Conservation (phyloP, 2,888 invertebrate genomes). For the Zaprionus lineosus region DNA sequence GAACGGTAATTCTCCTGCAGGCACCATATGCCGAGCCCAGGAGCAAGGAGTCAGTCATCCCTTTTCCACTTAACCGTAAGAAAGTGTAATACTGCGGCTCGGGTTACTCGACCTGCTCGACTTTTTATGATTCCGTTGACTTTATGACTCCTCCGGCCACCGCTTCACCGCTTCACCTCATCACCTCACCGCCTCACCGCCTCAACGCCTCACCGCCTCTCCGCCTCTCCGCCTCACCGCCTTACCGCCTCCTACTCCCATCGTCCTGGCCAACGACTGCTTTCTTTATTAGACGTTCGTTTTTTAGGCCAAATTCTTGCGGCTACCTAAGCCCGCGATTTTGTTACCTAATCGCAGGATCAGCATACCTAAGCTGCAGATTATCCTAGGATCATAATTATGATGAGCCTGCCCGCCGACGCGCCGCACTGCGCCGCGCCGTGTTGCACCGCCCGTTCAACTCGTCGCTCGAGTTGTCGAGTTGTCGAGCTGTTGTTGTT, state of each 20-base stretch:
- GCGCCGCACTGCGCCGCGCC: constrained; percentile 33
- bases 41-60: constrained; percentile 53
- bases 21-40: too few species aligned
- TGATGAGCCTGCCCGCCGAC: constrained; percentile 54
- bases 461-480: constrained; percentile 32
- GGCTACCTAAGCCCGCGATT: constrained; percentile 76
- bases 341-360: constrained; percentile 75
- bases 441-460: constrained; percentile 32
- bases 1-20: too few species aligned
- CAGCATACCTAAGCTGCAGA: constrained; percentile 70
- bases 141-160: constrained; percentile 58
- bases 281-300: too few species aligned
- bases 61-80: constrained; percentile 66
- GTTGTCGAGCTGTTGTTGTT: too few species aligned
- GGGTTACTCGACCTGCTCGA: constrained; percentile 67
- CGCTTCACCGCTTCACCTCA: too few species aligned
- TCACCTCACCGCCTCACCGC: too few species aligned
- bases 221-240: too few species aligned
- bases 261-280: not conserved
- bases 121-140: constrained; percentile 64
- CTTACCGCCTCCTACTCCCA: too few species aligned
- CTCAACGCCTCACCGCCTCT: too few species aligned
- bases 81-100: constrained; percentile 56
- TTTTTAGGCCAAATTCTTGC: constrained; percentile 70
- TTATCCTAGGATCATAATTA: constrained; percentile 78